These are phyloP conservation scores for Notolepis coatsorum DNA, from an alignment of 2,797 vertebrate genomes.

Conservation along the genomic window DNA sequence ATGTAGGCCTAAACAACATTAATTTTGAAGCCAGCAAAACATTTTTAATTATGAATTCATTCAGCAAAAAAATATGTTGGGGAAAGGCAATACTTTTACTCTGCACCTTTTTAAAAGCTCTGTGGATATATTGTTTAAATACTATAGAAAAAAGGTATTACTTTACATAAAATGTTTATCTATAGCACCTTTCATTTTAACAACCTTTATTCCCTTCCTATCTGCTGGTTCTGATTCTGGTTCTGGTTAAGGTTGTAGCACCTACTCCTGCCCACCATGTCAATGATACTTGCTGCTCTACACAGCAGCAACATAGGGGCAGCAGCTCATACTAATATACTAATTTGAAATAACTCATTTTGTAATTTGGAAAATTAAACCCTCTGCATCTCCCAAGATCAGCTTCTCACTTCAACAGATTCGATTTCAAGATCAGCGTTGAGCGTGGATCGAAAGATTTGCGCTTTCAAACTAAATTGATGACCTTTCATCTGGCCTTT, in stretches of 20 bases:
- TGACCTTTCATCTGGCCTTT: constrained; percentile 45
- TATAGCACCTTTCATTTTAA: no score
- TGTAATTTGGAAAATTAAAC: constrained; percentile 53
- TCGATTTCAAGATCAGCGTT: constrained; percentile 51
- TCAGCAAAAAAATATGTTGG: no score
- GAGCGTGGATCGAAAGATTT: constrained; percentile 47
- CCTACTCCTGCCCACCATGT: constrained; percentile 7
- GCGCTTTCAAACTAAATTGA: constrained; percentile 54
- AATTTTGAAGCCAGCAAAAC: no score
- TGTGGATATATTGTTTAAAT: no score
- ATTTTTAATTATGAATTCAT: no score
- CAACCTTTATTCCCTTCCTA: no score
- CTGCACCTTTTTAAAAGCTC: no score
- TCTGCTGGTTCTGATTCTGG: constrained; percentile 23
- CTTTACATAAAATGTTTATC: no score
- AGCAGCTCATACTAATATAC: constrained; percentile 40
- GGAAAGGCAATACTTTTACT: no score
- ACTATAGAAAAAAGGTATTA: no score
- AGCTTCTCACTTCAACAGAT: constrained; percentile 57
- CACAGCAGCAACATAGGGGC: constrained; percentile 15
- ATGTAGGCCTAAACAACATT: no score
- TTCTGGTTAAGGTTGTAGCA: constrained; percentile 11
- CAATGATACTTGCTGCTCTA: constrained; percentile 29
- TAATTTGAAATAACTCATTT: constrained; percentile 41
- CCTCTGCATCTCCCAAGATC: constrained; percentile 50